Evolutionary conservation across 2,888 invertebrate species (phyloP).

Genomic region (Mermis nigrescens): DNA sequence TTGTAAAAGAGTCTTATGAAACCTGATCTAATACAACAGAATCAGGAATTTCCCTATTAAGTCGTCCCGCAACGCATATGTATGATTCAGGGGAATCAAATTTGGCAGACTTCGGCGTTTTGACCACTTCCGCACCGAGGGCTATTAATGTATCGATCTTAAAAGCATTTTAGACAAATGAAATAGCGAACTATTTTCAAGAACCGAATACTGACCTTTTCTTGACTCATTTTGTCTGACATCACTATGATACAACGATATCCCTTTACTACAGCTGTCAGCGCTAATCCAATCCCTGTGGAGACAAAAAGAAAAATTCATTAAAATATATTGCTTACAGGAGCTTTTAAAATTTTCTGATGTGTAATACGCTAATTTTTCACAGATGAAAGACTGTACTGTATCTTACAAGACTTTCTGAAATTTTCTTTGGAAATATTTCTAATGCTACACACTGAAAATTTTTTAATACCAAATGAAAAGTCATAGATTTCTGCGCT

Average conservation of each 20-base stretch:
- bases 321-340: background rate
- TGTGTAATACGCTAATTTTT: background rate
- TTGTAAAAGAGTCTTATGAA: no score
- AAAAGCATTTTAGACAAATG: background rate
- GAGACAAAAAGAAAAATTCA: constrained; percentile 12
- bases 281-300: constrained; percentile 68
- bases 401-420: no score
- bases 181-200: no score
- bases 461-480: no score
- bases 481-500: no score
- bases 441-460: no score
- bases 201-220: constrained; percentile 49
- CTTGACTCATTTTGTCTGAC: constrained; percentile 97
- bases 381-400: no score
- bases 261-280: constrained; percentile 76
- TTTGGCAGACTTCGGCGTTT: constrained; percentile 79
- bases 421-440: no score
- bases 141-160: constrained; percentile 57
- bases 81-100: constrained; percentile 73
- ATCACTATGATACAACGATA: constrained; percentile 91
- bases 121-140: constrained; percentile 79
- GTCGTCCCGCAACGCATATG: constrained; percentile 61
- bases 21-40: constrained; percentile 82
- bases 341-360: no score
- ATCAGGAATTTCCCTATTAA: constrained; percentile 66